Conservation (phyloP, 2,888 invertebrate genomes). For the Papilio demoleus region DNA sequence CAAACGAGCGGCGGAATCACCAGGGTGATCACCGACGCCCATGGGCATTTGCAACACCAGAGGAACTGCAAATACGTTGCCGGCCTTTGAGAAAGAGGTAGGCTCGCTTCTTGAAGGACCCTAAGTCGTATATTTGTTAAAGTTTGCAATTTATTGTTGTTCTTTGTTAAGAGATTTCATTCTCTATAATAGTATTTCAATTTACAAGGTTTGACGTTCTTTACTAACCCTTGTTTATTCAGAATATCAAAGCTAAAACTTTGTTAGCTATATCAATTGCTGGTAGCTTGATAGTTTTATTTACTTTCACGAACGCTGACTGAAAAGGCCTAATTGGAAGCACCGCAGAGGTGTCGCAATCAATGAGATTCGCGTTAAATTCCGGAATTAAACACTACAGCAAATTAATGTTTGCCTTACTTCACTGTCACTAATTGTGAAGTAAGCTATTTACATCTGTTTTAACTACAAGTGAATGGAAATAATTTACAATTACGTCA, state of each 20-base stretch:
- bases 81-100: too few relatives aligned
- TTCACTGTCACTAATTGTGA: constrained; percentile 23
- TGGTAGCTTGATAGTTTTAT: constrained; percentile 3
- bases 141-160: too few relatives aligned
- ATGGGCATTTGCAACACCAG: too few relatives aligned
- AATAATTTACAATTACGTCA: too few relatives aligned
- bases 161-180: too few relatives aligned
- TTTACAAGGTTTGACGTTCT: too few relatives aligned
- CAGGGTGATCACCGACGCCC: too few relatives aligned
- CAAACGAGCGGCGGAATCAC: too few relatives aligned
- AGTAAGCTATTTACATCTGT: constrained; percentile 6
- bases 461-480: neutral
- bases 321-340: constrained; percentile 39
- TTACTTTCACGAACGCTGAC: constrained; percentile 31
- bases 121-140: too few relatives aligned
- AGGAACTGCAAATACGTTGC: too few relatives aligned
- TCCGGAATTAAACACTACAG: constrained; percentile 14
- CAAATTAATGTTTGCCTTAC: constrained; percentile 28
- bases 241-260: neutral
- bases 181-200: too few relatives aligned
- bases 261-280: neutral
- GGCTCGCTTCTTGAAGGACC: too few relatives aligned
- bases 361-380: constrained; percentile 31
- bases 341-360: constrained; percentile 38
- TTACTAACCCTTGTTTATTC: neutral